A percentile compares a stretch with the other conserved stretches of the same genome.
Conservation (phyloP, 2,113 vertebrate species). For the Elanus axillaris region DNA sequence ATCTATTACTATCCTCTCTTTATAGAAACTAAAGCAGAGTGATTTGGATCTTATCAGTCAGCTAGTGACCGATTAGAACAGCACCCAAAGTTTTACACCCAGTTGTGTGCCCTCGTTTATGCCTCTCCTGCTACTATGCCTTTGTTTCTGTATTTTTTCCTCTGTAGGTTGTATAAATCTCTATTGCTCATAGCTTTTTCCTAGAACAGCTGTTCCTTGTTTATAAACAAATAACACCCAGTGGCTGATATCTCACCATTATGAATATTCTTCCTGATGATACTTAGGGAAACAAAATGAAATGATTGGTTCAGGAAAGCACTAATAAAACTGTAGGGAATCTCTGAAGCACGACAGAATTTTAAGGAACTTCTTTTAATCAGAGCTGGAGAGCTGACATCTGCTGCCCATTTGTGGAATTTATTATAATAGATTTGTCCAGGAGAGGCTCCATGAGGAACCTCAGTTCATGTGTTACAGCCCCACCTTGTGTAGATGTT, state of each 20-base stretch:
- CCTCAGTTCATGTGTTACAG: neutral
- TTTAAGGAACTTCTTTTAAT: neutral
- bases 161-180: neutral
- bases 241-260: neutral
- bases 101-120: neutral
- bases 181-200: neutral
- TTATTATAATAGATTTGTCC: neutral
- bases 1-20: neutral
- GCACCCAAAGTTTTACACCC: neutral
- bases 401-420: conserved; percentile 31
- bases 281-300: conserved; percentile 6
- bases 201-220: neutral
- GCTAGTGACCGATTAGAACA: neutral
- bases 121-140: neutral
- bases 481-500: neutral
- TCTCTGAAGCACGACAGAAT: neutral
- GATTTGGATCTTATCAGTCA: neutral
- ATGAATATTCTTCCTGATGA: conserved; percentile 2
- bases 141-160: neutral
- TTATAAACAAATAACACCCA: conserved; percentile 4
- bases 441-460: neutral
- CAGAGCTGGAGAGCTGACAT: conserved; percentile 30
- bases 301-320: neutral
- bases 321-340: neutral
- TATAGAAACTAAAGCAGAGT: neutral